phyloP scores from a whole-genome alignment of 30 jellyfish, hydroid and myxozoan species.

The Turritopsis rubra region DNA sequence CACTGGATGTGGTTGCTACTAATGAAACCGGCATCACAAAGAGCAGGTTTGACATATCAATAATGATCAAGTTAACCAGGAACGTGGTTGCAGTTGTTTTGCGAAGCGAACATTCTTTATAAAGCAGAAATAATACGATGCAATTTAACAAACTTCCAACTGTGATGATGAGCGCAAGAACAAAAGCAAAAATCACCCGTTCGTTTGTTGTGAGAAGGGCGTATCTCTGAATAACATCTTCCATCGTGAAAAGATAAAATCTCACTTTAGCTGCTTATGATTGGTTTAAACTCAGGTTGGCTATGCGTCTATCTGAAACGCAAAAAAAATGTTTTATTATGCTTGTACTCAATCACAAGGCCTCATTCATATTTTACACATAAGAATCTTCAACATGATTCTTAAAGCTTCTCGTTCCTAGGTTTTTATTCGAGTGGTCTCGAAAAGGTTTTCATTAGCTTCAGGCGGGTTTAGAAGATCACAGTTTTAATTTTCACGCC shows the following conservation, averaged over 20 bases:
- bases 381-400: no score
- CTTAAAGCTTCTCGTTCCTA: no score
- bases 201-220: neutral
- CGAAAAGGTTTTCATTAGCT: no score
- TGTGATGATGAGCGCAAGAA: slow-evolving; percentile 29
- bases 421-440: no score
- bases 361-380: no score
- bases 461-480: no score
- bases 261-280: no score
- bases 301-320: no score
- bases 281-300: no score
- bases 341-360: no score
- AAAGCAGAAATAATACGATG: slow-evolving; percentile 46
- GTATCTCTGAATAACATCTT: neutral
- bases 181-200: slow-evolving; percentile 32
- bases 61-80: slow-evolving; percentile 53
- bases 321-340: no score
- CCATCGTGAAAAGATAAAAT: neutral
- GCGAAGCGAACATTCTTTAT: slow-evolving; percentile 49
- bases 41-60: slow-evolving; percentile 56
- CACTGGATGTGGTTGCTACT: slow-evolving; percentile 18
- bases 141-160: slow-evolving; percentile 49
- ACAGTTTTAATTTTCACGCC: no score
- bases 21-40: slow-evolving; percentile 81
- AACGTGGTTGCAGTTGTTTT: slow-evolving; percentile 61